phyloP scores from a whole-genome alignment of 2,113 vertebrate species.

The Nannobrachium achirus region DNA sequence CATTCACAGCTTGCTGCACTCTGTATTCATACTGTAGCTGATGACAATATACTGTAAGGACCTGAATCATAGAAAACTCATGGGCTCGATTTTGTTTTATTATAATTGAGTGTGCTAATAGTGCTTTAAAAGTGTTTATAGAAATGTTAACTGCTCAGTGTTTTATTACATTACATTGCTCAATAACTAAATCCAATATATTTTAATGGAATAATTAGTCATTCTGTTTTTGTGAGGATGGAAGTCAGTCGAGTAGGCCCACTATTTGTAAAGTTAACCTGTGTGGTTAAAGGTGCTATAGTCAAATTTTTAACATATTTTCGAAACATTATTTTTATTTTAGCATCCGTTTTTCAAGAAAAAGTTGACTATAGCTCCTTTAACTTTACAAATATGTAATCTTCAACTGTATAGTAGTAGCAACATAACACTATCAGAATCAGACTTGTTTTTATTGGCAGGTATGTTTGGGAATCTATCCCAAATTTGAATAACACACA shows the following conservation, averaged over 20 bases:
- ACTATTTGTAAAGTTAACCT: slow-evolving; percentile 13
- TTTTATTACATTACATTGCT: slow-evolving; percentile 28
- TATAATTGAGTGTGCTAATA: slow-evolving; percentile 53
- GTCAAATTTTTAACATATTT: no score
- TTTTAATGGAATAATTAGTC: slow-evolving; percentile 35
- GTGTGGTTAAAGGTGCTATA: no score
- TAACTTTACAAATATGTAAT: no score
- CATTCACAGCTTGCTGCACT: slow-evolving; percentile 3
- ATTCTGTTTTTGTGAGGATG: neutral
- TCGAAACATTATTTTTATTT: no score
- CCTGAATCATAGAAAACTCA: slow-evolving; percentile 33
- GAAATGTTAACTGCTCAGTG: slow-evolving; percentile 12
- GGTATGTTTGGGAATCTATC: no score
- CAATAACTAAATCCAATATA: slow-evolving; percentile 19
- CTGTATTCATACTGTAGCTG: neutral
- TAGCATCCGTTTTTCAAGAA: no score
- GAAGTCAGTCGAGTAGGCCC: neutral
- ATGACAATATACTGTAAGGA: slow-evolving; percentile 7
- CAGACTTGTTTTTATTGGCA: no score
- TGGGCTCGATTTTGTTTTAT: slow-evolving; percentile 11
- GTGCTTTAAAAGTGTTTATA: slow-evolving; percentile 50
- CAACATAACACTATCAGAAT: no score
- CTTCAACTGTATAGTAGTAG: no score
- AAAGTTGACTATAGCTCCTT: no score
- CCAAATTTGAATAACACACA: no score